These are phyloP conservation scores for Acomys russatus DNA, from an alignment of 2,797 vertebrate genomes.

Conservation along the genomic window DNA sequence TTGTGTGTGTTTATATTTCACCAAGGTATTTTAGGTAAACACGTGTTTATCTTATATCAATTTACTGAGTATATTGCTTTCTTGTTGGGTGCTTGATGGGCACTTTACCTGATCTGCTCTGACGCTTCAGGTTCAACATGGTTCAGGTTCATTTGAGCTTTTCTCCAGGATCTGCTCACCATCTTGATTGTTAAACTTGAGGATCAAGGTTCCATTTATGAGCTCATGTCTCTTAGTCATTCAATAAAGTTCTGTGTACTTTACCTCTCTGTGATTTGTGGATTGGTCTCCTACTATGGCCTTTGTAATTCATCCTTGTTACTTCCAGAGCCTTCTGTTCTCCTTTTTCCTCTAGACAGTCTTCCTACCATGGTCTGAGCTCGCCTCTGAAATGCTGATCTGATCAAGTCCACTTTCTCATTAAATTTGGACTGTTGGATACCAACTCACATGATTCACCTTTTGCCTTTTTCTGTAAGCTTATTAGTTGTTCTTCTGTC, in stretches of 20 bases:
- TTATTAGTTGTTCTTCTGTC: neutral
- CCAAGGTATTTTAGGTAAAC: neutral
- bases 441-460: neutral
- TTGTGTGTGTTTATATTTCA: conserved; percentile 16
- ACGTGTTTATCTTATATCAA: neutral
- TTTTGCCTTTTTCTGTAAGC: neutral
- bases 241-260: neutral
- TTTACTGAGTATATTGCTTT: neutral
- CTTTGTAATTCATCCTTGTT: neutral
- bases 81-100: neutral
- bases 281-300: neutral
- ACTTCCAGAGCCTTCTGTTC: neutral
- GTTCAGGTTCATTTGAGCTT: neutral
- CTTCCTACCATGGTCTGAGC: neutral
- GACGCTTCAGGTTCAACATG: neutral
- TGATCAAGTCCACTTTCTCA: neutral
- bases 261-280: neutral
- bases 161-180: neutral
- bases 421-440: neutral
- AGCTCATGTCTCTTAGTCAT: neutral
- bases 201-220: neutral
- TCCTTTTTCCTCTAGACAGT: neutral
- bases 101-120: fast-evolving
- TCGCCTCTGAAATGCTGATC: neutral
- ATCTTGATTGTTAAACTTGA: neutral